phyloP scores from a whole-genome alignment of 2,888 invertebrate species.

The Conops quadrifasciatus region DNA sequence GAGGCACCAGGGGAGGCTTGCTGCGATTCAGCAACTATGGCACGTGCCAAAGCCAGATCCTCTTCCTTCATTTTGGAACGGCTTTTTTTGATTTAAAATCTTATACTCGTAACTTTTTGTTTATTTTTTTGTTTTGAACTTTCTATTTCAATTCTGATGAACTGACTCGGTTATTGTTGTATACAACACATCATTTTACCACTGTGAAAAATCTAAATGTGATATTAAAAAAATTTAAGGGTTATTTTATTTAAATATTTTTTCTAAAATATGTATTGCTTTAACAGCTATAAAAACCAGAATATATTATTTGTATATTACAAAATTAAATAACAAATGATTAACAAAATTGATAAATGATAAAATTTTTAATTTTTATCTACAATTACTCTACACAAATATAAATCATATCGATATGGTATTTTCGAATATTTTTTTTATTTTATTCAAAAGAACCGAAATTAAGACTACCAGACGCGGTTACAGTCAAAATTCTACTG shows the following conservation, averaged over 20 bases:
- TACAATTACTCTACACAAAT: too few relatives aligned
- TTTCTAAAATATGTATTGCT: too few relatives aligned
- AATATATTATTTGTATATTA: too few relatives aligned
- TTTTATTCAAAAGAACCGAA: slow-evolving; percentile 5
- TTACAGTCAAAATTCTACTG: slow-evolving; percentile 50
- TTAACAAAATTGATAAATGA: too few relatives aligned
- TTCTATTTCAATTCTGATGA: background rate
- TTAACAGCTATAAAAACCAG: too few relatives aligned
- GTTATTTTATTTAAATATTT: too few relatives aligned
- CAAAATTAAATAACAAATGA: too few relatives aligned
- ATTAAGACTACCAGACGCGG: slow-evolving; percentile 40
- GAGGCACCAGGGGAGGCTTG: slow-evolving; percentile 69
- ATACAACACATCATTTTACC: too few relatives aligned
- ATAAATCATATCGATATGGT: background rate
- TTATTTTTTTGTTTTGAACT: too few relatives aligned
- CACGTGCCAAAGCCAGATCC: slow-evolving; percentile 77
- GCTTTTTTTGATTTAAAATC: background rate
- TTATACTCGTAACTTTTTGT: background rate
- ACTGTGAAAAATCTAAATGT: too few relatives aligned
- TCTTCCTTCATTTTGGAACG: slow-evolving; percentile 73
- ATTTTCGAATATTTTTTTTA: background rate
- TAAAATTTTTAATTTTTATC: background rate
- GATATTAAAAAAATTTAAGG: too few relatives aligned
- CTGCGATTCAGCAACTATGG: slow-evolving; percentile 52
- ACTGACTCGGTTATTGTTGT: too few relatives aligned